Conservation (phyloP, 2,888 invertebrate genomes). For the Drosophila niveifrons region DNA sequence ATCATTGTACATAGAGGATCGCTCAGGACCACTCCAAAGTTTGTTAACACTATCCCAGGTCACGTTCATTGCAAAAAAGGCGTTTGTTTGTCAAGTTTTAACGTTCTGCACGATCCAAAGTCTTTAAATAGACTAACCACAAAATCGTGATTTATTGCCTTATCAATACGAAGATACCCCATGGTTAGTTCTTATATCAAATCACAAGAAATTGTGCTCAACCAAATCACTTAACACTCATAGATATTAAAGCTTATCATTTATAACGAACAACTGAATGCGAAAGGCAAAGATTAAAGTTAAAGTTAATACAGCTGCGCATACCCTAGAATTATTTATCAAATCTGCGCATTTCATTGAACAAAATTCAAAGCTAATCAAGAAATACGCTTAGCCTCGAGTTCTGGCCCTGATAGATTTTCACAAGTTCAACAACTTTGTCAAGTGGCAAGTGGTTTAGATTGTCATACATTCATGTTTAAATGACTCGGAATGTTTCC, state of each 20-base stretch:
- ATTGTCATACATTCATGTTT: neutral
- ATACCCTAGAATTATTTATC: neutral
- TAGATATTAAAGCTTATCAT: slow-evolving; percentile 25
- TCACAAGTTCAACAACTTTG: neutral
- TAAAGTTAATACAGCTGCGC: neutral
- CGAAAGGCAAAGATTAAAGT: neutral
- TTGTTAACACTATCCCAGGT: slow-evolving; percentile 23
- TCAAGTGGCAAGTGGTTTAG: neutral
- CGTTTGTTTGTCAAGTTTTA: neutral
- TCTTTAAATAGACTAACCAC: slow-evolving; percentile 13
- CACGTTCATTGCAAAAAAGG: slow-evolving; percentile 6
- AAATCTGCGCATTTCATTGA: slow-evolving; percentile 7
- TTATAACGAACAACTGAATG: neutral
- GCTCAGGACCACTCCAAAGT: slow-evolving; percentile 39
- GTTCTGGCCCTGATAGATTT: neutral
- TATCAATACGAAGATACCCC: slow-evolving; percentile 3
- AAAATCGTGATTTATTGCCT: slow-evolving; percentile 16
- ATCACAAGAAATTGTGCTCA: neutral
- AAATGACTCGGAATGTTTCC: neutral
- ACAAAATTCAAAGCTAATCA: neutral
- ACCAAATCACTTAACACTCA: slow-evolving; percentile 20
- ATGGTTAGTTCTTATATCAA: neutral
- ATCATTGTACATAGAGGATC: slow-evolving; percentile 29
- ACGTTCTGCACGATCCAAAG: slow-evolving; percentile 6
- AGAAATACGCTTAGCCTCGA: neutral